Evolutionary conservation across 2,888 invertebrate species (phyloP).

Genomic region (Eulithis prunata): DNA sequence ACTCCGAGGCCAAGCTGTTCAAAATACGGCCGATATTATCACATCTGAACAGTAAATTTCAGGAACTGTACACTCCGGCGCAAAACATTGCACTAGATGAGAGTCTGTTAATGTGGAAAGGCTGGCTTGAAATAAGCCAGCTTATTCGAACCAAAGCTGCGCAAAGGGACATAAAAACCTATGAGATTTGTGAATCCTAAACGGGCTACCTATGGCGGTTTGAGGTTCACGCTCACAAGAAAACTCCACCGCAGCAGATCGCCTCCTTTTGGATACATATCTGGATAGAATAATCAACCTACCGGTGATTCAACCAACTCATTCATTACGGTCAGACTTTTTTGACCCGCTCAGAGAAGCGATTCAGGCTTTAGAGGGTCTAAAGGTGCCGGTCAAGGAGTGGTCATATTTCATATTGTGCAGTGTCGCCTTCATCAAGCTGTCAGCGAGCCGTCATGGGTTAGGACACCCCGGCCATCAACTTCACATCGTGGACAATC

Average conservation of each 20-base stretch:
- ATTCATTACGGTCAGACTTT: too few species aligned
- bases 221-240: slow-evolving; percentile 35
- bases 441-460: too few species aligned
- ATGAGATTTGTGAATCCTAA: slow-evolving; percentile 43
- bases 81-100: slow-evolving; percentile 42
- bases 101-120: slow-evolving; percentile 38
- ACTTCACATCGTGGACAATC: too few species aligned
- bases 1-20: slow-evolving; percentile 37
- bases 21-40: slow-evolving; percentile 38
- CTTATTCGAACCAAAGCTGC: slow-evolving; percentile 36
- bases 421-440: too few species aligned
- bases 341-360: too few species aligned
- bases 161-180: slow-evolving; percentile 34
- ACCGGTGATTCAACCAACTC: too few species aligned
- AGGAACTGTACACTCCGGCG: slow-evolving; percentile 5
- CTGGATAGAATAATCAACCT: too few species aligned
- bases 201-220: slow-evolving; percentile 45
- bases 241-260: slow-evolving; percentile 5
- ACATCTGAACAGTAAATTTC: slow-evolving; percentile 19
- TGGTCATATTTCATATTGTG: too few species aligned
- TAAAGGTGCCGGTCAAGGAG: too few species aligned
- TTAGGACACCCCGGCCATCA: too few species aligned
- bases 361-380: too few species aligned
- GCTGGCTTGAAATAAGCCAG: slow-evolving; percentile 37
- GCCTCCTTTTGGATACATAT: too few species aligned